A percentile compares a stretch with the other conserved stretches of the same genome.
Evolutionary conservation across 2,888 invertebrate species (phyloP).

Genomic region (Herminia tarsipennalis): DNA sequence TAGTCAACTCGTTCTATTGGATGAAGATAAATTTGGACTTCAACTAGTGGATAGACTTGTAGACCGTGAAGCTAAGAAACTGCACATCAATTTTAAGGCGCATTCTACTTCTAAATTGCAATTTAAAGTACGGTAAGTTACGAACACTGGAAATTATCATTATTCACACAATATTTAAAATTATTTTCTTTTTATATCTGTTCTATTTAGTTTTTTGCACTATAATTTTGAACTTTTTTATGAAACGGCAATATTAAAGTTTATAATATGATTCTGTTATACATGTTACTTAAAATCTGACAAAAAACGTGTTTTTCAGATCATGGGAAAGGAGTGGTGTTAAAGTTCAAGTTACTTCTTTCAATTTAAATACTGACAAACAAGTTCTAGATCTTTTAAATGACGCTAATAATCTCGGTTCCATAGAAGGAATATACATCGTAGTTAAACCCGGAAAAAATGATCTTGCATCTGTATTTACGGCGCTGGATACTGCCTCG

Average conservation of each 20-base stretch:
- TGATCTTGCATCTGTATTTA: neutral
- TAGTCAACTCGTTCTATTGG: constrained; percentile 44
- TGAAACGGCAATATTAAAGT: no score
- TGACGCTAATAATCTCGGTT: neutral
- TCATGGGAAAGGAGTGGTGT: constrained; percentile 2
- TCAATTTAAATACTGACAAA: neutral
- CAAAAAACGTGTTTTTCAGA: no score
- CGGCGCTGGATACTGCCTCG: neutral
- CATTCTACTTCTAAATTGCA: constrained; percentile 23
- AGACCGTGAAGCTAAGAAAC: constrained; percentile 52
- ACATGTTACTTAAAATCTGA: no score
- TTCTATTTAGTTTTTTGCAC: no score
- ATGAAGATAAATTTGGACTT: constrained; percentile 48
- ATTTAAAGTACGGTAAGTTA: constrained; percentile 42
- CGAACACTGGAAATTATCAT: no score
- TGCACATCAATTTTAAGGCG: constrained; percentile 41
- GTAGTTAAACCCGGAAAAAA: neutral
- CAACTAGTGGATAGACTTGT: constrained; percentile 53
- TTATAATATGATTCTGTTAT: no score
- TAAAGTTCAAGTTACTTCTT: constrained; percentile 1
- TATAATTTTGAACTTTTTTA: no score
- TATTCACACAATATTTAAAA: no score
- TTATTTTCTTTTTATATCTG: no score
- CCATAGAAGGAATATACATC: constrained; percentile 4
- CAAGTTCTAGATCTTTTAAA: constrained; percentile 1